These are phyloP conservation scores for Acrobasis repandana DNA, from an alignment of 2,888 invertebrate genomes.

Conservation along the genomic window DNA sequence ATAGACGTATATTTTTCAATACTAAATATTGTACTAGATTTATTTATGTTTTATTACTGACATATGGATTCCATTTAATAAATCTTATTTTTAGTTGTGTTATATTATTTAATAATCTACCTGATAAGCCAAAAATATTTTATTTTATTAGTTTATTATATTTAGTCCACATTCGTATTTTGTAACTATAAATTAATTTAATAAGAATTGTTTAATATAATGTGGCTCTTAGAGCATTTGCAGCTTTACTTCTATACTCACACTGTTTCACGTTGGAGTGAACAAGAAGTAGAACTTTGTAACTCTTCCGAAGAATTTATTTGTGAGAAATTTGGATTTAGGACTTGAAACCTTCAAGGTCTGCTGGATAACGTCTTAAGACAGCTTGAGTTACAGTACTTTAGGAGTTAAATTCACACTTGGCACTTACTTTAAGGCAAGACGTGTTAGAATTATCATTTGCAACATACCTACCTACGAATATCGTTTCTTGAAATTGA, in stretches of 20 bases:
- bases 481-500: background rate
- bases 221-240: background rate
- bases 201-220: no score
- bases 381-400: background rate
- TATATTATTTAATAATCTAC: no score
- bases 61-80: no score
- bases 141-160: no score
- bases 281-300: slow-evolving; percentile 16
- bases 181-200: no score
- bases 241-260: background rate
- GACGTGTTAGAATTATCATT: background rate
- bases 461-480: background rate
- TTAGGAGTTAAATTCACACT: background rate
- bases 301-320: slow-evolving; percentile 20
- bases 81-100: no score
- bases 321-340: slow-evolving; percentile 19
- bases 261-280: background rate
- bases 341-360: background rate
- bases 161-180: no score
- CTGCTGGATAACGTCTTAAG: slow-evolving; percentile 7
- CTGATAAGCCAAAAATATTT: no score
- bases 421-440: background rate
- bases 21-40: no score
- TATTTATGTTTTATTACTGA: no score
- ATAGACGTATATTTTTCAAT: no score